Percentiles rank a stretch among this genome's conserved stretches.
Conservation (phyloP, 2,797 vertebrate genomes). For the Triplophysa yarkandensis region DNA sequence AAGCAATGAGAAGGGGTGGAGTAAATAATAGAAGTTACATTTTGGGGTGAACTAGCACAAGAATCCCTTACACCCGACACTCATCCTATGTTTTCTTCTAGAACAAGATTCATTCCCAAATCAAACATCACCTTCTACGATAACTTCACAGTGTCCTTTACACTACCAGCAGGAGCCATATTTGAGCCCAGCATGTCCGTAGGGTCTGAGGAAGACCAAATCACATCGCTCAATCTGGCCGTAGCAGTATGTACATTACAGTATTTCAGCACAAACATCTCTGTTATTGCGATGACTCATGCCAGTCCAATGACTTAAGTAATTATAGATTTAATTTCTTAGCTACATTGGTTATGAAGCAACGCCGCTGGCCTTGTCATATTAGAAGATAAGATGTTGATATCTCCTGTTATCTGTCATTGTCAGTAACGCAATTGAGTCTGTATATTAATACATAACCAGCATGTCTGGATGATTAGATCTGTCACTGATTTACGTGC, state of each 20-base stretch:
- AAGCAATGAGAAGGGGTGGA: too few relatives aligned
- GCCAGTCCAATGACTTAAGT: background rate
- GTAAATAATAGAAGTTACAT: too few relatives aligned
- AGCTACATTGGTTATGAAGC: background rate
- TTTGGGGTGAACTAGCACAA: too few relatives aligned
- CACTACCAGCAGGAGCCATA: conserved; percentile 74
- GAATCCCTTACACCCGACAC: too few relatives aligned
- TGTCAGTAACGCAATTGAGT: background rate
- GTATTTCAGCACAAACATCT: background rate
- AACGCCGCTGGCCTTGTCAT: background rate
- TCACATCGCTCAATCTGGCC: conserved; percentile 87
- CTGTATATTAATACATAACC: conserved; percentile 5
- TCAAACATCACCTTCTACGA: conserved; percentile 72
- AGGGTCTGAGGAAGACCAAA: conserved; percentile 82
- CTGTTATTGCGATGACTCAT: background rate
- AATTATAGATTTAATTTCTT: background rate
- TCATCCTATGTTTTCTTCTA: conserved; percentile 60
- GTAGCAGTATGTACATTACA: conserved; percentile 87
- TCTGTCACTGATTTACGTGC: background rate
- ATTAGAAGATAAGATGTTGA: conserved; percentile 6
- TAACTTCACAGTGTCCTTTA: conserved; percentile 79
- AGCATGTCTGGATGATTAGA: background rate
- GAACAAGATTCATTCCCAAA: conserved; percentile 86
- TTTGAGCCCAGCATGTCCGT: conserved; percentile 84
- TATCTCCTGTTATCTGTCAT: conserved; percentile 20